Base-by-base conservation (phyloP, 2,888 invertebrate genomes). In the Julus scanicus region DNA sequence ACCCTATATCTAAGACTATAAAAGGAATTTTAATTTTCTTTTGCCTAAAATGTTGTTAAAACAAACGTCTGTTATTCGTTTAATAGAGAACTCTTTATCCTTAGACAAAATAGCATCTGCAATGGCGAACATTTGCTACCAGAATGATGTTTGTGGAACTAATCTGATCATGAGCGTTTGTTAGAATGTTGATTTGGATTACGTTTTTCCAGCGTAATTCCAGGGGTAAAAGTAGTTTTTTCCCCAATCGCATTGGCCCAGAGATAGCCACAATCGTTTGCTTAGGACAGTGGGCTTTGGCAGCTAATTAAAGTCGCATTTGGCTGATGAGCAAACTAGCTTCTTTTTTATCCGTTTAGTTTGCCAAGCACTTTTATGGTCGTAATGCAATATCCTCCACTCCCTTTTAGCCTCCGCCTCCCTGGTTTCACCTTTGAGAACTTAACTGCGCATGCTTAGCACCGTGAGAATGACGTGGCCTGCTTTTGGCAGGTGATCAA, bases 291-390 rank as follows among this genome's bases (percentile, higher is more conserved):
- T 80, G 11, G 11, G 80, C 80, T 20, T 80, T 80, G 80, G 80
- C 37, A 80, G 80, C 80, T 44, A 85, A 85, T 85, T 85, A 85
- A 85, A 85, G 85, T 85, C 39, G 85, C 85, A 85, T 85, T 85
- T 85, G 85, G 49, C 44, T 85, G 85, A 85, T 85, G 85, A 85
- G 85, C 85, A 85, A 85, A 85, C 85, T 17, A 49, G 85, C 85
- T 85, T 49, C 85, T 85, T 85, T 85, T 85, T 44, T 44, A 48
- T 85, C 44, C 20, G 85, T 85, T 85, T 49, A 85, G 44, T 85
- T 85, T 85, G 85, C 48, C 85, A 85, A 85, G 44, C 49, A 49
- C 85, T 85, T 84, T 85, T 85, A 85, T 85, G 85, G 85, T 20
- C 44, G 13, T 85, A 20, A 85, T 85, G 80, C 80, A 80, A 85